phyloP scores from a whole-genome alignment of 2,888 invertebrate genomes.

The Ophonus ardosiacus region DNA sequence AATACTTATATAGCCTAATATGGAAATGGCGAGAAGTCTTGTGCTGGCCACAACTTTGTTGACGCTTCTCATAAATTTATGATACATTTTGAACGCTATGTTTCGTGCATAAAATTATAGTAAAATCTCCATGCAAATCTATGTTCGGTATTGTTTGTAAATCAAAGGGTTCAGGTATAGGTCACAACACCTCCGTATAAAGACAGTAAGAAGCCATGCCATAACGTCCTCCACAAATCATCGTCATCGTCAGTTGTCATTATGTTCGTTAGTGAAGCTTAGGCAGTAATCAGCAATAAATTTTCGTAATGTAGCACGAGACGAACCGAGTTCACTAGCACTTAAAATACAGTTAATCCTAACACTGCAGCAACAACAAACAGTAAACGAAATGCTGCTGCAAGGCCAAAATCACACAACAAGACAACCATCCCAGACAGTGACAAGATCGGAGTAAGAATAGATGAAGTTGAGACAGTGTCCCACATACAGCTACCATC shows the following conservation, averaged over 20 bases:
- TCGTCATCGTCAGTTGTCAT: constrained; percentile 36
- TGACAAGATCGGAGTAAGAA: background rate
- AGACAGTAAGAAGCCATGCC: background rate
- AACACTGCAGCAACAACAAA: constrained; percentile 57
- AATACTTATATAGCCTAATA: too few relatives aligned
- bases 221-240: constrained; percentile 29
- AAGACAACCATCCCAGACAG: background rate
- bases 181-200: background rate
- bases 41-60: background rate
- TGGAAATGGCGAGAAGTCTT: too few relatives aligned
- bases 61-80: background rate
- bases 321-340: constrained; percentile 52
- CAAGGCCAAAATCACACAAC: background rate
- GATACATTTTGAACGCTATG: background rate
- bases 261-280: constrained; percentile 37
- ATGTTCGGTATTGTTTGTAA: constrained; percentile 29
- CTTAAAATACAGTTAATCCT: constrained; percentile 57
- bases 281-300: constrained; percentile 31
- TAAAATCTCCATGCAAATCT: constrained; percentile 7
- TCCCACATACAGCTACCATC: too few relatives aligned
- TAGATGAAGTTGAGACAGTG: too few relatives aligned
- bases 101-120: background rate
- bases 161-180: constrained; percentile 1
- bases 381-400: constrained; percentile 38
- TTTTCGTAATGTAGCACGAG: constrained; percentile 53